Evolutionary conservation across 2,797 vertebrate genomes (phyloP).

Genomic region (Sarcophilus harrisii): DNA sequence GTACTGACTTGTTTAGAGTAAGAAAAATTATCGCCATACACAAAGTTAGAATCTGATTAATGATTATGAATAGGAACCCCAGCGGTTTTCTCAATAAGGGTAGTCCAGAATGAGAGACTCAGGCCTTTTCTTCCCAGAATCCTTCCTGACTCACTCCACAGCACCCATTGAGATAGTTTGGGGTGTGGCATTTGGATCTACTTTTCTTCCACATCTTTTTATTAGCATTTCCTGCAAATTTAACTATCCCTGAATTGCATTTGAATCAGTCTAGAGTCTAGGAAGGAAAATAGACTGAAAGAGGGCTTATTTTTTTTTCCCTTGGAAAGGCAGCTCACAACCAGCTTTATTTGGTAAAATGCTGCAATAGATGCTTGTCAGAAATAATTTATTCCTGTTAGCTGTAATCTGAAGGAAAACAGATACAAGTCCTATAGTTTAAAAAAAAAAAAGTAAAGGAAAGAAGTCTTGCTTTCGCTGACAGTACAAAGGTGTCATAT

Average conservation of each 20-base stretch:
- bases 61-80: not conserved
- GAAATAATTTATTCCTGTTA: conserved; percentile 87
- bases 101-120: not conserved
- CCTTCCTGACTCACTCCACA: not conserved
- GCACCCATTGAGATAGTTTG: conserved; percentile 40
- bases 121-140: not conserved
- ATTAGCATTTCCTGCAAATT: conserved; percentile 68
- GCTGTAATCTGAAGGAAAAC: conserved; percentile 87
- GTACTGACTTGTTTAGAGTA: not conserved
- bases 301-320: not conserved
- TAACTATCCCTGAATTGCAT: conserved; percentile 68
- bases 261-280: conserved; percentile 67
- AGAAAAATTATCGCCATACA: not conserved
- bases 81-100: not conserved
- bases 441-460: conserved; percentile 81
- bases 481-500: conserved; percentile 91
- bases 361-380: conserved; percentile 81
- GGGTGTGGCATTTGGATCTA: conserved; percentile 8
- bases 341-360: conserved; percentile 84
- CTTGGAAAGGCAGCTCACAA: conserved; percentile 71
- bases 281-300: conserved; percentile 30
- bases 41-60: not conserved
- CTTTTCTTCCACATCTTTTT: conserved; percentile 61
- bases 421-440: conserved; percentile 84
- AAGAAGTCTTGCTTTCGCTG: conserved; percentile 88